phyloP scores from a whole-genome alignment of 2,797 vertebrate species.

The Manis javanica region DNA sequence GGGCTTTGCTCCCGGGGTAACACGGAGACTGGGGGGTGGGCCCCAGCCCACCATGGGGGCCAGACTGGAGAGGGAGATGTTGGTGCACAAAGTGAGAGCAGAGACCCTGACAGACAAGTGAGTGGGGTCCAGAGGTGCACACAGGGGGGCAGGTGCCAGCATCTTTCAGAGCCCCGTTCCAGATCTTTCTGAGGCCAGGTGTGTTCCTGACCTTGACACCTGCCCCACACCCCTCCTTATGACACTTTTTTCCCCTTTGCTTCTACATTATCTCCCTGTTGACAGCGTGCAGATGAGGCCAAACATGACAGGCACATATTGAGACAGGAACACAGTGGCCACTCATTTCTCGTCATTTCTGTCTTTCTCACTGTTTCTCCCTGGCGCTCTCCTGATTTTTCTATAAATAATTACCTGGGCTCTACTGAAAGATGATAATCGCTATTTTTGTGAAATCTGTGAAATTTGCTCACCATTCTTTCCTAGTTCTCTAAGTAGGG shows the following conservation, averaged over 20 bases:
- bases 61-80: neutral
- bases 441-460: neutral
- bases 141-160: neutral
- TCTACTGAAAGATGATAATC: neutral
- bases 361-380: neutral
- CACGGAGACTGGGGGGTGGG: neutral
- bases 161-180: neutral
- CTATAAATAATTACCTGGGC: neutral
- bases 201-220: neutral
- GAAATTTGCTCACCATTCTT: neutral
- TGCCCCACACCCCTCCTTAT: rapidly evolving
- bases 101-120: neutral
- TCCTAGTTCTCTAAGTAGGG: neutral
- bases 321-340: rapidly evolving
- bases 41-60: rapidly evolving
- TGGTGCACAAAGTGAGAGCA: neutral
- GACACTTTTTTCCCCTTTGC: neutral
- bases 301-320: rapidly evolving
- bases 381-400: neutral
- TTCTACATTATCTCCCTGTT: neutral
- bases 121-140: neutral
- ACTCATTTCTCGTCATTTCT: neutral
- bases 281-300: neutral
- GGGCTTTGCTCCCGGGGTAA: neutral
- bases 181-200: neutral